Percentiles rank a stretch among this genome's conserved stretches.
Evolutionary conservation across 2,113 vertebrate species (phyloP).

Genomic region (Dromiciops gliroides): DNA sequence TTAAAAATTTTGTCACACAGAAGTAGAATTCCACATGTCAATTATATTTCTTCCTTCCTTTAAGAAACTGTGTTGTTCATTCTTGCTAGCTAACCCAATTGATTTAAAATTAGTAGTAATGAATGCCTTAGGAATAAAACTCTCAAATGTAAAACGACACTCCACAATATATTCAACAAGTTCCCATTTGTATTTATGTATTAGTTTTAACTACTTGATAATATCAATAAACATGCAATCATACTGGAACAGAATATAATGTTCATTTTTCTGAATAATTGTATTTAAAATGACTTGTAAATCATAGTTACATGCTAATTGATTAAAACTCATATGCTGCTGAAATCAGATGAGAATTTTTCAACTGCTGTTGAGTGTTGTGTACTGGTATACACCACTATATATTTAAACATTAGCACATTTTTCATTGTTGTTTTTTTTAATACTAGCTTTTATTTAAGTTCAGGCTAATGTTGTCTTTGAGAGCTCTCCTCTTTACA

Average conservation of each 20-base stretch:
- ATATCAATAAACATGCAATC: slow-evolving; percentile 54
- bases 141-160: slow-evolving; percentile 71
- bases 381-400: slow-evolving; percentile 35
- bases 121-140: slow-evolving; percentile 71
- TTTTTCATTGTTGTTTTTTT: slow-evolving; percentile 34
- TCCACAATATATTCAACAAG: slow-evolving; percentile 69
- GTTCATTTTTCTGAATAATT: slow-evolving; percentile 67
- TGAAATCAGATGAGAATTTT: slow-evolving; percentile 49
- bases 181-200: slow-evolving; percentile 63
- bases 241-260: slow-evolving; percentile 69
- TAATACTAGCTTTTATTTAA: slow-evolving; percentile 69
- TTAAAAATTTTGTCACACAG: not conserved
- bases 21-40: not conserved
- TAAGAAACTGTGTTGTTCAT: slow-evolving; percentile 59
- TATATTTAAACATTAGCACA: slow-evolving; percentile 51
- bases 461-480: slow-evolving; percentile 75
- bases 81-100: slow-evolving; percentile 66
- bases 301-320: slow-evolving; percentile 56
- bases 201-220: slow-evolving; percentile 74
- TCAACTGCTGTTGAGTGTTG: slow-evolving; percentile 57
- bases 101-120: slow-evolving; percentile 74
- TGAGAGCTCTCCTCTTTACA: slow-evolving; percentile 67
- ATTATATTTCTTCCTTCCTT: slow-evolving; percentile 56
- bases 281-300: slow-evolving; percentile 56
- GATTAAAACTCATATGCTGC: slow-evolving; percentile 65